Evolutionary conservation across 2,113 vertebrate genomes (phyloP), one percentile per base, ranked within the genome.

Genomic region (Hemichromis elongatus): DNA sequence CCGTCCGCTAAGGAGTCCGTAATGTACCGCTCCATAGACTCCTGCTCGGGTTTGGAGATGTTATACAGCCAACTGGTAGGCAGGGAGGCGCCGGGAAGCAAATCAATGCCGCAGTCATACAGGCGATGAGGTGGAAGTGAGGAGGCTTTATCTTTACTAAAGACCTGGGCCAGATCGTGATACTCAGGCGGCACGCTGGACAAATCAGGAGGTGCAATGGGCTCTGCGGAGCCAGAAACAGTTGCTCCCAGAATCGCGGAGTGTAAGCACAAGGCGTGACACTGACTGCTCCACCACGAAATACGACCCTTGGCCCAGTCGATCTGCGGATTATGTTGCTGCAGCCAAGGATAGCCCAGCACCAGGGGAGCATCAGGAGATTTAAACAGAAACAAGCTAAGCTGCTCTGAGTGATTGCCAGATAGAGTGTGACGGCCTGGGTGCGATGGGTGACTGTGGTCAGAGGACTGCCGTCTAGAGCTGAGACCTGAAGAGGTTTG

Each of bases 171-270:
- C 12, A 45, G 6, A 12, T 45, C 5, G 12, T 45, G 12, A 45
- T 45, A 45, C 42, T 45, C 42, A 45, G 42, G 42, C 12, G 5
- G n/a, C n/a, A n/a, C n/a, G n/a, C n/a, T n/a, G n/a, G 52, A 54
- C n/a, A 54, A 54, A 0, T 21, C 10, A 54, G n/a, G 52, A 54
- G 52, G 3, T 0, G n/a, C 52, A 54, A 54, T 9, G n/a, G 52
- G n/a, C 52, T 53, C 9, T 0, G 9, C 1, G 3, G 52, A 53
- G 9, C 52, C 19, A 0, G 52, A 0, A 3, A 6, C 19, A 9
- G 0, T 21, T 0, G 52, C 9, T 21, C 52, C n/a, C 0, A 53
- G 0, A 21, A 9, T 54, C 0, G 9, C n/a, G 2, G n/a, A 53
- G 9, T 1, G 3, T 0, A 54, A 54, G 52, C n/a, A 54, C 52